Evolutionary conservation across 2,888 invertebrate species (phyloP), one percentile per base, ranked within the genome.

Genomic region (Drosophila rubida): DNA sequence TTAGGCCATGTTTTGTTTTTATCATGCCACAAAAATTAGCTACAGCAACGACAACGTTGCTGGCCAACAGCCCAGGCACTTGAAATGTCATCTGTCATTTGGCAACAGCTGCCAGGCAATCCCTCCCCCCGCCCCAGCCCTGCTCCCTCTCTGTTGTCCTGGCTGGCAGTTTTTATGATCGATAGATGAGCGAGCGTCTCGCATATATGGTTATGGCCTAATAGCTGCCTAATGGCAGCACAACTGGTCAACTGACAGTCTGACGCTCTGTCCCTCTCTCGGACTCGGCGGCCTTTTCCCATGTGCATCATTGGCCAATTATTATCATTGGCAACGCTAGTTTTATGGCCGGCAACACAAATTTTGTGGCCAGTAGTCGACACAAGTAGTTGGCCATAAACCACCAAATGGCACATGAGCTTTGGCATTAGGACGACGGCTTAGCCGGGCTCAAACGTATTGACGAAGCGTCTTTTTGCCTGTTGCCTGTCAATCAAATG

Each of bases 301-400:
- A 81, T 87, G 82, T 79, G 82, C 68, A 73, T 81, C 82, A 87
- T 87, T 82, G 82, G 82, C 73, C 87, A 82, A 82, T 82, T 84
- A 87, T 82, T 82, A 83, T 62, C 61, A 55, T 60, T 54, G 54
- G 53, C 61, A 48, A 53, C 55, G 50, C 55, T 32, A 55, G 45
- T 55, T 62, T 66, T 66, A 50, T 66, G 68, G 58, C 44, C 16
- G 37, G 54, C 63, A 70, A 65, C 54, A 60, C 69, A 73, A 44
- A 51, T 51, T 42, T 59, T 63, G 78, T 72, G 73, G 64, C 67
- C 62, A 58, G 60, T 62, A 63, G 68, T 66, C 51, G 37, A 27
- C 37, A 11, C 44, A 44, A 57, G 62, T 50, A 30, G 74, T 64
- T 65, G 57, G 74, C 60, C 70, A 74, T 75, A 74, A 75, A 70